These are phyloP conservation scores for Orthosia gothica DNA, from an alignment of 2,888 invertebrate genomes.

Conservation along the genomic window DNA sequence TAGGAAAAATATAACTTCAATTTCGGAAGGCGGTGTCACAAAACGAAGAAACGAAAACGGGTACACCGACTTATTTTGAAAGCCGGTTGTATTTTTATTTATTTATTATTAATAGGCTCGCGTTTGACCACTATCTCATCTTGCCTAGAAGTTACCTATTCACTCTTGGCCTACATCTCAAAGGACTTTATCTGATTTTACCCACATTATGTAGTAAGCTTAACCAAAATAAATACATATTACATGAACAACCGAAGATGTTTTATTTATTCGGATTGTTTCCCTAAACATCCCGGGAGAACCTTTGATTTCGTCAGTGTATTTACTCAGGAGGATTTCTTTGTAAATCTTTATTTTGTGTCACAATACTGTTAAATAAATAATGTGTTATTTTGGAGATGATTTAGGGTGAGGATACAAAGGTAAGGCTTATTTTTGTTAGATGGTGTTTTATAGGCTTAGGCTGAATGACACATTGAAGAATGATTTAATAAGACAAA, in stretches of 20 bases:
- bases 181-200: not conserved
- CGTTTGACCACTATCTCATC: no score
- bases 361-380: constrained; percentile 39
- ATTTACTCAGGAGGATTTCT: constrained; percentile 30
- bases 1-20: no score
- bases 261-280: constrained; percentile 34
- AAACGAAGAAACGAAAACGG: no score
- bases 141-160: no score
- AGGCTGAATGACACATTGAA: no score
- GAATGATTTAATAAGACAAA: no score
- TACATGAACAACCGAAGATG: constrained; percentile 18
- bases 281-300: constrained; percentile 4
- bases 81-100: no score
- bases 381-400: constrained; percentile 41
- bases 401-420: constrained; percentile 1
- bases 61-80: no score
- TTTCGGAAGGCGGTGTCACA: no score
- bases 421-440: not conserved
- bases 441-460: no score
- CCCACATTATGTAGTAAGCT: not conserved
- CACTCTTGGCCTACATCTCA: no score
- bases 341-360: constrained; percentile 39
- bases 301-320: constrained; percentile 45
- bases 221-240: constrained; percentile 11
- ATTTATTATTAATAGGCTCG: no score